Evolutionary conservation across 2,888 invertebrate species (phyloP), one percentile per base, ranked within the genome.

Genomic region (Erebia palarica): DNA sequence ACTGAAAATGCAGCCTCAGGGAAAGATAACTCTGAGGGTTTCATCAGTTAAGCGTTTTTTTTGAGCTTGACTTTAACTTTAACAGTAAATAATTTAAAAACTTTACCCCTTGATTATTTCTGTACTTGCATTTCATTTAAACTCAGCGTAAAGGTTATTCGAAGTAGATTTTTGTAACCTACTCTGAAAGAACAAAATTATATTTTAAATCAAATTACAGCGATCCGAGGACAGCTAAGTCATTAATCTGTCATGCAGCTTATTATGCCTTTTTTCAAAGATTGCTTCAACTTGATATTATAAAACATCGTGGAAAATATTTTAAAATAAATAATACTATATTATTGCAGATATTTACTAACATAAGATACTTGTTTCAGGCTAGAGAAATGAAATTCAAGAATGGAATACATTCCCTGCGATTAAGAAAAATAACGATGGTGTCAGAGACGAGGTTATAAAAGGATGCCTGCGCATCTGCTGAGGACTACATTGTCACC

Each of bases 171-270:
- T 44, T 44, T 3, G 5, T 8, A 14, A 21, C n/a, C 9, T 47
- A 57, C 57, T 65, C 42, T 18, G 16, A 44, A 42, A 36, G 44
- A 57, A 18, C 18, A 47, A 57, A 57, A 57, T 57, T 57, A 66
- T 57, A 66, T 57, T 57, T 57, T 57, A 57, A 21, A 66, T 57
- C 13, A 66, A 66, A 58, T 58, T 47, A 57, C 14, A 57, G 13
- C 66, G 44, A 14, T 66, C 57, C 14, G 5, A 66, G 21, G 36
- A 57, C 42, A 44, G 55, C 44, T 4, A 44, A 66, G 57, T 66
- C 57, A 66, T 66, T 66, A 58, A 66, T 66, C 66, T 66, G 58
- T 21, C 58, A 58, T 14, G 21, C 47, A 49, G 47, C 18, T 63
- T 49, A 49, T 49, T 63, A 63, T 47, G 21, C 49, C 13, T 47